Base-by-base conservation (phyloP, 2,888 invertebrate species). In the Biston stratarius region DNA sequence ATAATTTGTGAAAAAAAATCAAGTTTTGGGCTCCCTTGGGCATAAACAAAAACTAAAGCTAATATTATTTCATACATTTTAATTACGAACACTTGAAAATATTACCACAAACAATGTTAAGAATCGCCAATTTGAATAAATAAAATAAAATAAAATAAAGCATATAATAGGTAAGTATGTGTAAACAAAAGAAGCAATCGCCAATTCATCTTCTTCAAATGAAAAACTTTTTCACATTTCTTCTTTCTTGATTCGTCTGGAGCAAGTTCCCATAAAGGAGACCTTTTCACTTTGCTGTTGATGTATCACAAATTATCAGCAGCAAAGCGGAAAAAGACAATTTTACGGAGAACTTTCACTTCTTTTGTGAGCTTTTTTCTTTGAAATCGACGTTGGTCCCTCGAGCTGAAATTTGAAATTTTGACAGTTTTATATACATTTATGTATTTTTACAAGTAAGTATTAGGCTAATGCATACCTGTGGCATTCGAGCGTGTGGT, bases 271-370 rank as follows among this genome's bases (percentile, higher is more conserved):
- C 90, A 94, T 94, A 94, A 94, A 94, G 94, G 90, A 92, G 94
- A 92, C 94, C 94, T 94, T 94, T 94, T 94, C 94, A 89, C 93
- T 94, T 91, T 94, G 94, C 94, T 94, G 94, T 93, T 94, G 94
- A 91, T 83, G 47, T 62, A 62, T n/a, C 53, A 45, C 75, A 84
- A 84, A 80, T 79, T 80, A 93, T 93, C 94, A 94, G 94, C 94
- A 94, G 94, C 94, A 94, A 94, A 94, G 94, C 94, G 94, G 94
- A 94, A 94, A 94, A 94, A 94, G 94, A 94, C 94, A 94, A 92
- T 84, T 94, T 85, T 93, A 94, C 92, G 84, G 77, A 92, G 93
- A 94, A 93, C 93, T 87, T 80, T 78, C 40, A 10, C 72, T 85
- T 84, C 81, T 77, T 69, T 80, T 70, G 80, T 81, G 74, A 3